These are phyloP conservation scores for Drosophila repletoides DNA, from an alignment of 1,140 invertebrate species.

Conservation along the genomic window DNA sequence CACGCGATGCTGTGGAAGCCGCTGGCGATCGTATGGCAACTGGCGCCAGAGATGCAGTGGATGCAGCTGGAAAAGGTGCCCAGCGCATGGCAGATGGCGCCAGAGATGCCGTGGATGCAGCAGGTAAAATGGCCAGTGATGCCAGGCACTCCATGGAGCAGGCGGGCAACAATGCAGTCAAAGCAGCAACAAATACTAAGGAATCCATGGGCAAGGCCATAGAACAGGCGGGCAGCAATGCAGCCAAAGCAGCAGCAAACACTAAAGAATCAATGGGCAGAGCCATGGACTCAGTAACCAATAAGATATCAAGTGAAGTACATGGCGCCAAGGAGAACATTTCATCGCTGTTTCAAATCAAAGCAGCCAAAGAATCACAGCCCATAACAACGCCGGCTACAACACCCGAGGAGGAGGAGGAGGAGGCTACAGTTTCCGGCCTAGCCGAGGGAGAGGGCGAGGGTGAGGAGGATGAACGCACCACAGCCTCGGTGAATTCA, in stretches of 20 bases:
- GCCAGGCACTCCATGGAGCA: constrained; percentile 56
- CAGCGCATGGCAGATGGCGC: constrained; percentile 30
- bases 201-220: constrained; percentile 67
- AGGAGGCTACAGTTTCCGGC: constrained; percentile 30
- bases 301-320: constrained; percentile 65
- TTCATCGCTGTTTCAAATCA: constrained; percentile 70
- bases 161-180: constrained; percentile 54
- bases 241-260: constrained; percentile 50
- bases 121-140: constrained; percentile 49
- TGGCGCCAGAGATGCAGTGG: constrained; percentile 58
- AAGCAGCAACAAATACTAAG: constrained; percentile 56
- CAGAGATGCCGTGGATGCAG: constrained; percentile 50
- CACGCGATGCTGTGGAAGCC: constrained; percentile 58
- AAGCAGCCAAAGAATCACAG: constrained; percentile 50
- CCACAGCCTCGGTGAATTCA: constrained; percentile 78
- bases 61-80: constrained; percentile 49
- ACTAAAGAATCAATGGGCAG: constrained; percentile 67
- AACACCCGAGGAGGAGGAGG: constrained; percentile 58
- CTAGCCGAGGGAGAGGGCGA: constrained; percentile 25
- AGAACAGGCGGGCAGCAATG: constrained; percentile 58
- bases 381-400: constrained; percentile 34
- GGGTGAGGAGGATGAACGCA: constrained; percentile 74
- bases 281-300: constrained; percentile 66
- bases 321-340: constrained; percentile 72
- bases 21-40: constrained; percentile 68